Evolutionary conservation across 2,113 vertebrate genomes (phyloP).

Genomic region (Morone saxatilis): DNA sequence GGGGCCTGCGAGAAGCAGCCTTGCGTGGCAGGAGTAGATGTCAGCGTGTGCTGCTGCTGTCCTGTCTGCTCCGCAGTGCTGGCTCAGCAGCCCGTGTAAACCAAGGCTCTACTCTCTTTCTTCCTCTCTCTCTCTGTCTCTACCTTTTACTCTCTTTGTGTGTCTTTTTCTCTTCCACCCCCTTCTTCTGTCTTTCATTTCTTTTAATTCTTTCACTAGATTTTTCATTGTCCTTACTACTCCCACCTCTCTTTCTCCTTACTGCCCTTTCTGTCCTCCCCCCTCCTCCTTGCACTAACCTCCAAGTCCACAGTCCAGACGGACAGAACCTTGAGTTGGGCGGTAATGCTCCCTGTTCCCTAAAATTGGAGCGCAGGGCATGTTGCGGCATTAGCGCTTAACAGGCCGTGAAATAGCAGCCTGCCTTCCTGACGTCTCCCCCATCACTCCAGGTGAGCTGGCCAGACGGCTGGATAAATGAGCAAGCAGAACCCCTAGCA

Average conservation of each 20-base stretch:
- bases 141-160: slow-evolving; percentile 44
- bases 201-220: slow-evolving; percentile 63
- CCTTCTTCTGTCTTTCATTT: slow-evolving; percentile 42
- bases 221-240: slow-evolving; percentile 44
- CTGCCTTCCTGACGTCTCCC: slow-evolving; percentile 89
- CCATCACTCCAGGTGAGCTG: slow-evolving; percentile 88
- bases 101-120: slow-evolving; percentile 48
- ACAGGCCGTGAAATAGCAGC: slow-evolving; percentile 96
- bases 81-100: slow-evolving; percentile 81
- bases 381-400: slow-evolving; percentile 93
- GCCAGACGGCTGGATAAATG: slow-evolving; percentile 90
- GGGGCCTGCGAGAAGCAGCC: slow-evolving; percentile 72
- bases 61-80: slow-evolving; percentile 72
- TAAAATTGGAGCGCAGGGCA: slow-evolving; percentile 85
- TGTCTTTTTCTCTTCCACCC: slow-evolving; percentile 32
- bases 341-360: slow-evolving; percentile 85
- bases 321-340: slow-evolving; percentile 83
- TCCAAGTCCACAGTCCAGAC: slow-evolving; percentile 74
- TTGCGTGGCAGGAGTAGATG: slow-evolving; percentile 77
- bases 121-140: slow-evolving; percentile 36
- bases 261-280: slow-evolving; percentile 26
- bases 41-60: slow-evolving; percentile 74
- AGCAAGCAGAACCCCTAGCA: slow-evolving; percentile 75
- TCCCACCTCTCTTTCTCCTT: slow-evolving; percentile 46
- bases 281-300: slow-evolving; percentile 15